phyloP scores from a whole-genome alignment of 2,113 vertebrate genomes.

The Salvator merianae region DNA sequence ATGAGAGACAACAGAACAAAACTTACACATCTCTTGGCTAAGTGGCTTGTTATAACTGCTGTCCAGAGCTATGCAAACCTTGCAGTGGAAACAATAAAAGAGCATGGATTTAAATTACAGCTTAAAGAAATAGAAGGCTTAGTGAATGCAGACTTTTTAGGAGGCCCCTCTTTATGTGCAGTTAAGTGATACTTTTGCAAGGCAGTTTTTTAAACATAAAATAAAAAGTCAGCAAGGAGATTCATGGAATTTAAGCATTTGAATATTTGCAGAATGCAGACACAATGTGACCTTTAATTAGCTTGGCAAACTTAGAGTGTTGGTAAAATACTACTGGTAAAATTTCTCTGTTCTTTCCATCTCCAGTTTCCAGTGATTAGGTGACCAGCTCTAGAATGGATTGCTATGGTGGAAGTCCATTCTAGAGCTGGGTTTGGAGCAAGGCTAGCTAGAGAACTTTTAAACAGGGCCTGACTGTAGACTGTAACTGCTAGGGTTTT shows the following conservation, averaged over 20 bases:
- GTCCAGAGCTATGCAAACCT: conserved; percentile 61
- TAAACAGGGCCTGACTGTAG: conserved; percentile 58
- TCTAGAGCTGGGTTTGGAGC: conserved; percentile 71
- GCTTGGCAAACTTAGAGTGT: conserved; percentile 63
- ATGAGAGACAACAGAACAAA: conserved; percentile 51
- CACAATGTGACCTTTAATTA: conserved; percentile 47
- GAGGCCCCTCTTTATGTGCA: conserved; percentile 56
- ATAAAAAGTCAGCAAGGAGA: conserved; percentile 27
- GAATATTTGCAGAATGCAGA: conserved; percentile 57
- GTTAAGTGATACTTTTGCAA: conserved; percentile 67
- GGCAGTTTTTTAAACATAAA: conserved; percentile 49
- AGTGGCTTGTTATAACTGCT: conserved; percentile 64
- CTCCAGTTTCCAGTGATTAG: conserved; percentile 60
- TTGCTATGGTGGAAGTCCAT: conserved; percentile 56
- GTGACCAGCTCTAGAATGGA: too few relatives aligned
- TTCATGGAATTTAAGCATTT: conserved; percentile 54
- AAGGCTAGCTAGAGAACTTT: conserved; percentile 52
- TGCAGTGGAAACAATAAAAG: conserved; percentile 59
- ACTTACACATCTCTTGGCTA: conserved; percentile 55
- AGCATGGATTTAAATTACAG: conserved; percentile 66
- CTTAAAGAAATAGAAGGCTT: conserved; percentile 66
- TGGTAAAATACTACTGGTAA: conserved; percentile 65
- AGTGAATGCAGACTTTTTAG: conserved; percentile 67
- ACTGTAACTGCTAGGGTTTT: conserved; percentile 59
- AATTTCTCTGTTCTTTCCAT: conserved; percentile 26